Evolutionary conservation across 2,888 invertebrate species (phyloP).

Genomic region (Cataglyphis albicans): DNA sequence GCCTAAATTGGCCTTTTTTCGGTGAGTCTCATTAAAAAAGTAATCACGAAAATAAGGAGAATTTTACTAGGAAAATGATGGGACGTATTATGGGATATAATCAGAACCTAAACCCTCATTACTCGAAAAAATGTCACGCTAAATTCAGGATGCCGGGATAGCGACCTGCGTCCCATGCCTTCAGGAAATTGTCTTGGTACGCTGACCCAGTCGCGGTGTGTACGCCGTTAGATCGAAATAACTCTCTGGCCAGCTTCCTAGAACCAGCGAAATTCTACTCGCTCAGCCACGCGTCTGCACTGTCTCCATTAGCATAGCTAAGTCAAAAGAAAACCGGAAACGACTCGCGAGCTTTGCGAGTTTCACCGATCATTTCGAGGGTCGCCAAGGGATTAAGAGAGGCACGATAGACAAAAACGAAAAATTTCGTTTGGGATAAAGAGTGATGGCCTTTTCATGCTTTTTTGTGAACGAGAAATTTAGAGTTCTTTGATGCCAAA

Average conservation of each 20-base stretch:
- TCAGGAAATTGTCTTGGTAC: slow-evolving; percentile 79
- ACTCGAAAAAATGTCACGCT: not conserved
- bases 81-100: not conserved
- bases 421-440: not conserved
- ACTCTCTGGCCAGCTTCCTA: slow-evolving; percentile 68
- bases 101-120: not conserved
- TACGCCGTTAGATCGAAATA: slow-evolving; percentile 77
- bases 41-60: not conserved
- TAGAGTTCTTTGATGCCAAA: too few relatives aligned
- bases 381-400: not conserved
- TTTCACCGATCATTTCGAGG: not conserved
- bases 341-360: not conserved
- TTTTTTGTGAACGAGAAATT: too few relatives aligned
- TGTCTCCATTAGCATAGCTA: slow-evolving; percentile 39
- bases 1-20: not conserved
- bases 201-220: slow-evolving; percentile 74
- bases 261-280: slow-evolving; percentile 64
- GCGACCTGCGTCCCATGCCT: slow-evolving; percentile 49
- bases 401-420: not conserved
- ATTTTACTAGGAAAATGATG: not conserved
- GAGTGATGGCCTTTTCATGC: too few relatives aligned
- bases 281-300: slow-evolving; percentile 43
- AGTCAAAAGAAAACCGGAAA: slow-evolving; percentile 37
- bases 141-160: not conserved
- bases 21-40: not conserved